Evolutionary conservation across 2,797 vertebrate species (phyloP), one percentile per base, ranked within the genome.

Genomic region (Merluccius polli): DNA sequence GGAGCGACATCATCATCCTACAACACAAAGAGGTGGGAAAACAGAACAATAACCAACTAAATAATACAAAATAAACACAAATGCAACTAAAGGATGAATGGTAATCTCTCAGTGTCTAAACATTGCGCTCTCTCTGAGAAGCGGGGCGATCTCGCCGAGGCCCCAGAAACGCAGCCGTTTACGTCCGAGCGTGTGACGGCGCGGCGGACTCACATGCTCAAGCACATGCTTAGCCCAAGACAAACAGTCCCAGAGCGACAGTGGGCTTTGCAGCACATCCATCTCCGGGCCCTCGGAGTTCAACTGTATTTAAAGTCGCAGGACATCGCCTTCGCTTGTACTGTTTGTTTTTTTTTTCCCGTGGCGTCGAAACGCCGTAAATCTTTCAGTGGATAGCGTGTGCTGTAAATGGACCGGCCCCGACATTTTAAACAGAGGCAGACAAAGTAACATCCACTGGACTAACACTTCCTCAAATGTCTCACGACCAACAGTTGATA

Each of bases 401-500:
- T 35, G 29, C 24, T 27, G 24, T 67, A 75, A 83, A 73, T 71
- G 48, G 30, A 76, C 77, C 75, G 73, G 32, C 59, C 59, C 30
- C 12, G 27, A 33, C 71, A 30, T 21, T 21, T 29, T 73, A 70
- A 79, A 79, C 80, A 79, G 74, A 59, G 73, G 36, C 32, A 12
- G 30, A 41, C 11, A 21, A 74, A 75, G 80, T 75, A 52, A 76
- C 35, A 8, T 24, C 67, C 74, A 71, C 75, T 82, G 79, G 75
- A 79, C 79, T 73, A 77, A 79, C 87, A 88, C 81, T 83, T 87
- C 81, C 83, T 85, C 81, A 87, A 81, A 87, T 80, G 77, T 87
- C 87, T 75, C 81, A 77, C 52, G 52, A 80, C 82, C 77, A 84
- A 88, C 44, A 71, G 41, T 75, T 71, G 29, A 24, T 89, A 92